phyloP scores from a whole-genome alignment of 2,113 vertebrate species.

The Climacteris rufus region DNA sequence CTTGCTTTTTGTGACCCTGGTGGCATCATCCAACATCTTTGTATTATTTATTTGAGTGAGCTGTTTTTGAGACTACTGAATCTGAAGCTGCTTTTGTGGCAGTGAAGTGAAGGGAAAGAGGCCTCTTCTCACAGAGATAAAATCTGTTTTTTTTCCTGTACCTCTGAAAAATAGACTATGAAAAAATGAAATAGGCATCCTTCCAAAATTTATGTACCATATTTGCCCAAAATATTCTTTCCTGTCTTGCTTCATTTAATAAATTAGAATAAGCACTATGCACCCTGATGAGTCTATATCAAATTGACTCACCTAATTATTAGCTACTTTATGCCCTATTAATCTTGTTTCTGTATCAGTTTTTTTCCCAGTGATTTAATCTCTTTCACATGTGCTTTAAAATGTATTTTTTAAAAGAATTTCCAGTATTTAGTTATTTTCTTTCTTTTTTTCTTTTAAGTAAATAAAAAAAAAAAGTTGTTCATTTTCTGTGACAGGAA shows the following conservation, averaged over 20 bases:
- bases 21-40: background rate
- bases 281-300: background rate
- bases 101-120: background rate
- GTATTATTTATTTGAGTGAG: background rate
- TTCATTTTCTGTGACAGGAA: background rate
- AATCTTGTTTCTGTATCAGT: background rate
- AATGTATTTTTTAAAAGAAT: background rate
- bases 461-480: too few relatives aligned
- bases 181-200: background rate
- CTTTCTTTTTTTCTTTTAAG: background rate
- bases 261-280: background rate
- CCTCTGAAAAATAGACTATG: background rate
- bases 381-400: background rate
- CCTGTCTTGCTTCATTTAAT: background rate
- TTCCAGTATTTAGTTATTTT: too few relatives aligned
- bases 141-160: background rate
- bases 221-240: background rate
- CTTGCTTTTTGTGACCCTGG: background rate
- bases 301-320: background rate
- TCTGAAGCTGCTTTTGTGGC: background rate
- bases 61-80: background rate
- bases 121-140: background rate
- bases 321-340: background rate
- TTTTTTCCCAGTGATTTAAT: background rate
- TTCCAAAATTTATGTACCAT: background rate